These are phyloP conservation scores for Protonibea diacanthus DNA, from an alignment of 2,797 vertebrate genomes.

Conservation along the genomic window DNA sequence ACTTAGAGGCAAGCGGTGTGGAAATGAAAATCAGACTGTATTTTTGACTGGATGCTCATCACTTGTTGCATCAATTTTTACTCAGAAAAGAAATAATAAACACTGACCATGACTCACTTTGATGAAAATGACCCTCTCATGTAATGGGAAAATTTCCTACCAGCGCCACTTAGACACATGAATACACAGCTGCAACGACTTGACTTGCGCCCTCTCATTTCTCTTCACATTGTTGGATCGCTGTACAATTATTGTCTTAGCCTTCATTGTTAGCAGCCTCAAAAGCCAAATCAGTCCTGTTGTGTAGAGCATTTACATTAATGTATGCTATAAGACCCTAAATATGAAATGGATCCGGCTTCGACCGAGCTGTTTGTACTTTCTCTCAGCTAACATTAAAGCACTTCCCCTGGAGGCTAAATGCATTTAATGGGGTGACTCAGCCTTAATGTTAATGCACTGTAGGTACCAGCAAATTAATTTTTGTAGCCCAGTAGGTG, in stretches of 20 bases:
- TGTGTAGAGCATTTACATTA: conserved; percentile 14
- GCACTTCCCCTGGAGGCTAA: conserved; percentile 62
- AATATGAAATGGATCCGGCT: conserved; percentile 48
- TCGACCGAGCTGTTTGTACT: conserved; percentile 58
- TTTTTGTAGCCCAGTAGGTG: conserved; percentile 60
- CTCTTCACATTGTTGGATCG: conserved; percentile 7
- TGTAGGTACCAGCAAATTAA: conserved; percentile 68
- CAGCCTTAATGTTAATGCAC: conserved; percentile 74
- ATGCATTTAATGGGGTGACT: conserved; percentile 71
- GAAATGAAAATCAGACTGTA: not conserved
- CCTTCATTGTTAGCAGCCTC: not conserved
- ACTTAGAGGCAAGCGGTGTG: not conserved
- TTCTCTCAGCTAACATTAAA: conserved; percentile 55
- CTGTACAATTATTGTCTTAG: conserved; percentile 6
- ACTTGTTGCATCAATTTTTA: too few species aligned
- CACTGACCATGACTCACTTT: not conserved
- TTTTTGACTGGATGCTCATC: not conserved
- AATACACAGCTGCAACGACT: not conserved
- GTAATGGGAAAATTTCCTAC: not conserved
- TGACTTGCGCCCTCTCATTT: conserved; percentile 3
- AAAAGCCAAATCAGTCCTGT: conserved; percentile 14
- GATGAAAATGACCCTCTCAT: conserved; percentile 3
- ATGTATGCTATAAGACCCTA: conserved; percentile 25
- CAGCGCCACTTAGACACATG: not conserved
- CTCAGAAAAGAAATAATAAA: conserved; percentile 1